Conservation (phyloP, 53 echinoderm and acorn worm genomes). For the Luidia sarsii region DNA sequence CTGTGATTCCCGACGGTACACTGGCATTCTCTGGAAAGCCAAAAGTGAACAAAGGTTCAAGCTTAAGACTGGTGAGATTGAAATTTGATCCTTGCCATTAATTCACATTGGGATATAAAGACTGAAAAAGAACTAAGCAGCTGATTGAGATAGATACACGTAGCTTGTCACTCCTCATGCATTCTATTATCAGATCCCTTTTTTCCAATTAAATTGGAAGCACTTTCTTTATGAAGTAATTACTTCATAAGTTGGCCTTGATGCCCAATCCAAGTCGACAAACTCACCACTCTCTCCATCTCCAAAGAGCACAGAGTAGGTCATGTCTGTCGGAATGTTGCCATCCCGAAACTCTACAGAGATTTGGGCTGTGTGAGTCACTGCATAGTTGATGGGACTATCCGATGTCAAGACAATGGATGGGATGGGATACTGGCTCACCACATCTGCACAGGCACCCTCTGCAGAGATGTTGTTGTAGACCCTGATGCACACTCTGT, state of each 20-base stretch:
- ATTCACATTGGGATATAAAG: no score
- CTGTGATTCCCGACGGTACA: not conserved
- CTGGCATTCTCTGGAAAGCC: not conserved
- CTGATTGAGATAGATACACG: no score
- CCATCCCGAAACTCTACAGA: constrained; percentile 22
- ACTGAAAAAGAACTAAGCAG: no score
- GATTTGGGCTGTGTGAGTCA: not conserved
- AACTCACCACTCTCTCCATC: constrained; percentile 59
- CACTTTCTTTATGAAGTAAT: no score
- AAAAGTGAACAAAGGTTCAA: not conserved
- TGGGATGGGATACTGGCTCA: constrained; percentile 49
- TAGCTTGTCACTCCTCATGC: no score
- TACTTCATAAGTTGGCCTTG: no score
- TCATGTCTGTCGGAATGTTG: constrained; percentile 29
- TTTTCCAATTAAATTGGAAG: no score
- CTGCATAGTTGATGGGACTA: constrained; percentile 34
- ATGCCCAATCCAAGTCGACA: no score
- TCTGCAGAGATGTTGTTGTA: constrained; percentile 40
- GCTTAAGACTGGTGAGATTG: not conserved
- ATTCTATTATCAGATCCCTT: no score
- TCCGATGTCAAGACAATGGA: constrained; percentile 22
- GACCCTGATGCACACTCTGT: constrained; percentile 10
- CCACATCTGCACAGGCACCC: not conserved
- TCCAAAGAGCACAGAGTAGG: constrained; percentile 50
- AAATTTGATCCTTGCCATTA: not conserved